Evolutionary conservation across 1,140 invertebrate genomes (phyloP).

Genomic region (Ceratitis capitata): DNA sequence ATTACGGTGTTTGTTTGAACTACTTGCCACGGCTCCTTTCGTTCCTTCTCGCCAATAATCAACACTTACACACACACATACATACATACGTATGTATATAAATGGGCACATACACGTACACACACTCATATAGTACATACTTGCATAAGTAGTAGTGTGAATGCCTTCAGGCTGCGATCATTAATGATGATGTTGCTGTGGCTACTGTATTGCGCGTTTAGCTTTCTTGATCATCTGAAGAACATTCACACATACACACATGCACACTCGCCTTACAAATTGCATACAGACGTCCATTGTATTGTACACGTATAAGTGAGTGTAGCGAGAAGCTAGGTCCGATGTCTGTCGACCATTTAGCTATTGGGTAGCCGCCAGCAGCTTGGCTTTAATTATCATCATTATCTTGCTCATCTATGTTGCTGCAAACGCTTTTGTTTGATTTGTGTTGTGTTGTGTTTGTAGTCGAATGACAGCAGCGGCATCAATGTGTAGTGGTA

Average conservation of each 20-base stretch:
- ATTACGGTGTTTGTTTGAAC: constrained; percentile 51
- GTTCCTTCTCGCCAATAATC: not conserved
- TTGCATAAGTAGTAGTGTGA: too few relatives aligned
- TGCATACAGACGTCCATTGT: too few relatives aligned
- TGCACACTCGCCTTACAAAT: too few relatives aligned
- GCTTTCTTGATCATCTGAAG: not conserved
- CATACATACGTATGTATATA: too few relatives aligned
- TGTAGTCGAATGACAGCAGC: not conserved
- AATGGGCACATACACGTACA: too few relatives aligned
- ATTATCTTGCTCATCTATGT: constrained; percentile 2
- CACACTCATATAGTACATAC: too few relatives aligned
- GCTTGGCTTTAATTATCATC: constrained; percentile 22
- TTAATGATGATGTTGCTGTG: constrained; percentile 36
- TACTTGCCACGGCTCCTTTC: constrained; percentile 33
- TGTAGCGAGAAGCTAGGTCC: not conserved
- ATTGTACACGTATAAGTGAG: not conserved
- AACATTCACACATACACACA: not conserved
- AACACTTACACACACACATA: too few relatives aligned
- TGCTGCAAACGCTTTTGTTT: not conserved
- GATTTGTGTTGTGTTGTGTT: not conserved
- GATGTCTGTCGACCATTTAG: not conserved
- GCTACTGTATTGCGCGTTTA: constrained; percentile 57
- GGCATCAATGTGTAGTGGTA: not conserved
- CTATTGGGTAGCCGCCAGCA: not conserved
- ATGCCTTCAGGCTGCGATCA: constrained; percentile 3